Percentiles rank a stretch among this genome's conserved stretches.
phyloP scores from a whole-genome alignment of 1,140 invertebrate species.

The Drosophila pseudoananassae region DNA sequence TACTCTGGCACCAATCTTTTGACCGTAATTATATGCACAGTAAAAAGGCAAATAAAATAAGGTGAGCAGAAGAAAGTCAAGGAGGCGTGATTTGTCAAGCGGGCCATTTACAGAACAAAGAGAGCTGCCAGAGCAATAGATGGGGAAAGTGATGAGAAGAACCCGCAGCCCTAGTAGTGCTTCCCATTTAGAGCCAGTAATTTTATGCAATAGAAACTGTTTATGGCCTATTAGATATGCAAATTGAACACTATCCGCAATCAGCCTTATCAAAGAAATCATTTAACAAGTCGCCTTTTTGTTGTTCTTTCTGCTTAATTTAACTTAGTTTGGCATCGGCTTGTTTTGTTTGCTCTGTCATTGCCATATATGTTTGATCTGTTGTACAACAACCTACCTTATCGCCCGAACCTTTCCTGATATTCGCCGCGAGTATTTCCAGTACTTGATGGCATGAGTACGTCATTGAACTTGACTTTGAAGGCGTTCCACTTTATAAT shows the following conservation, averaged over 20 bases:
- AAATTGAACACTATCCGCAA: constrained; percentile 57
- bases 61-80: constrained; percentile 40
- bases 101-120: constrained; percentile 10
- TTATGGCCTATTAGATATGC: constrained; percentile 64
- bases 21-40: constrained; percentile 48
- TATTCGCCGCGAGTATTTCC: constrained; percentile 33
- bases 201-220: constrained; percentile 47
- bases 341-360: constrained; percentile 46
- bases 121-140: constrained; percentile 2
- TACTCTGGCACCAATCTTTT: constrained; percentile 23
- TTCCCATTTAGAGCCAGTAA: constrained; percentile 20
- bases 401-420: constrained; percentile 49
- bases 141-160: constrained; percentile 17
- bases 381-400: constrained; percentile 45
- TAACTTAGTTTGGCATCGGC: constrained; percentile 14
- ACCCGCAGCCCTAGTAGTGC: not conserved
- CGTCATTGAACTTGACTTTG: constrained; percentile 65
- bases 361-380: constrained; percentile 38
- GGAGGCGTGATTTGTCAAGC: constrained; percentile 30
- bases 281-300: constrained; percentile 50
- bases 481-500: constrained; percentile 63
- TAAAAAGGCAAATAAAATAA: constrained; percentile 18
- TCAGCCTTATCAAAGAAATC: constrained; percentile 64
- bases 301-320: constrained; percentile 35
- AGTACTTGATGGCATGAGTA: constrained; percentile 52